phyloP scores from a whole-genome alignment of 2,113 vertebrate species.

The Amphiprion percula region DNA sequence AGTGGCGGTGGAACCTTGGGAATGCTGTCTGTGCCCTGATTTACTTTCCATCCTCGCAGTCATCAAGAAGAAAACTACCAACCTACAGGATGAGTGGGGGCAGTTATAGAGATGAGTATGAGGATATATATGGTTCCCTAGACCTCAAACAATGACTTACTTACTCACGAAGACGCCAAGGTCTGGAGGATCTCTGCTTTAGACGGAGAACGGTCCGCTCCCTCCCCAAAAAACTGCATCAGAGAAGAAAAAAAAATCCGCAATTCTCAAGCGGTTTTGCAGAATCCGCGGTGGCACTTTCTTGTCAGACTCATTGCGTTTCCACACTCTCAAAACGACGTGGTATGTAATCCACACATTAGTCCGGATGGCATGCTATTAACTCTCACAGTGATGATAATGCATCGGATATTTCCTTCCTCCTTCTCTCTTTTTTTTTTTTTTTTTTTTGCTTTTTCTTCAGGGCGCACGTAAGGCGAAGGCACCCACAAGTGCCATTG shows the following conservation, averaged over 20 bases:
- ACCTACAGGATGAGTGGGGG: not conserved
- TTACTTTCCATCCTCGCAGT: constrained; percentile 1
- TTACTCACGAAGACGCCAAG: constrained; percentile 63
- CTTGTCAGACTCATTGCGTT: constrained; percentile 59
- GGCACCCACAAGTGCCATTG: constrained; percentile 76
- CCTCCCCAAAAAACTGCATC: constrained; percentile 76
- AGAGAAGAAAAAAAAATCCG: constrained; percentile 82
- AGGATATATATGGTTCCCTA: not conserved
- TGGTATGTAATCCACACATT: constrained; percentile 78
- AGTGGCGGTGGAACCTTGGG: constrained; percentile 7
- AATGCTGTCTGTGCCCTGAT: constrained; percentile 3
- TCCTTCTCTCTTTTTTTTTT: too few species aligned
- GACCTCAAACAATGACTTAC: constrained; percentile 75
- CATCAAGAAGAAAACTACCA: not conserved
- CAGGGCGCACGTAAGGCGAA: constrained; percentile 47
- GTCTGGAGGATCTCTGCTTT: constrained; percentile 55
- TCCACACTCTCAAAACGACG: constrained; percentile 55
- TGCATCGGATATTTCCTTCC: constrained; percentile 60
- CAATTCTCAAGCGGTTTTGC: constrained; percentile 88
- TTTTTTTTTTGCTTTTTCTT: constrained; percentile 8
- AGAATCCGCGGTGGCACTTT: constrained; percentile 81
- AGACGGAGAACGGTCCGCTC: constrained; percentile 53
- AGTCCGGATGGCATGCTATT: constrained; percentile 53
- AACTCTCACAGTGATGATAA: constrained; percentile 61
- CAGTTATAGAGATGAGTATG: not conserved